Conservation (phyloP, 2,888 invertebrate species). For the Teleogryllus oceanicus region DNA sequence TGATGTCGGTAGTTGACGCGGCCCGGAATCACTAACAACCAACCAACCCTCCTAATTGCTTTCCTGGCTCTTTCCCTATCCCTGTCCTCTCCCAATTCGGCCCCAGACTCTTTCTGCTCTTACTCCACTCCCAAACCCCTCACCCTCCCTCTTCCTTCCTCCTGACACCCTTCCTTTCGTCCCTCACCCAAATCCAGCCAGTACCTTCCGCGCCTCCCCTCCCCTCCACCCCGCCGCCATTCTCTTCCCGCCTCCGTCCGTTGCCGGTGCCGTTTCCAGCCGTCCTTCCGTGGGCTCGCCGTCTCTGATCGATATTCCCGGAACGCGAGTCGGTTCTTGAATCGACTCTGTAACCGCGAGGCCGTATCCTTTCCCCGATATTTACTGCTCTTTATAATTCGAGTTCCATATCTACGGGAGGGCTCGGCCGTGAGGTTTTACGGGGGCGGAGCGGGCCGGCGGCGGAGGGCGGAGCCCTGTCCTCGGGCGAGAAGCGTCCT, state of each 20-base stretch:
- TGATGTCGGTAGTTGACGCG: no score
- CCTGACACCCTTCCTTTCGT: not conserved
- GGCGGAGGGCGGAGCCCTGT: no score
- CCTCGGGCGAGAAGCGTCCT: no score
- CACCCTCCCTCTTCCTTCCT: not conserved
- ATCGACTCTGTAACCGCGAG: not conserved
- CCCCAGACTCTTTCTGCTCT: not conserved
- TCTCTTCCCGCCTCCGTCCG: not conserved
- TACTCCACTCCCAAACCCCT: no score
- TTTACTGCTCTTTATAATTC: constrained; percentile 18
- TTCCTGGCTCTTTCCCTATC: not conserved
- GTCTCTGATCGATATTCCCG: not conserved
- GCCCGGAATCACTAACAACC: no score
- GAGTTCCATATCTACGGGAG: not conserved
- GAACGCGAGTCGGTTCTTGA: constrained; percentile 1
- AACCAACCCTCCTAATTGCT: not conserved
- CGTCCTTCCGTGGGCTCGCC: not conserved
- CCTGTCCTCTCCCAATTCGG: not conserved
- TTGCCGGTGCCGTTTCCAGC: not conserved
- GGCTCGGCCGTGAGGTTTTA: not conserved
- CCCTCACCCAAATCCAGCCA: not conserved
- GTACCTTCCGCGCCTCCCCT: not conserved
- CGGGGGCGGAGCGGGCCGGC: not conserved
- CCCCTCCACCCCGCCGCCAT: not conserved
- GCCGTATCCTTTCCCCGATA: not conserved